phyloP scores from a whole-genome alignment of 2,888 invertebrate species.

The Carpatolechia fugitivella region DNA sequence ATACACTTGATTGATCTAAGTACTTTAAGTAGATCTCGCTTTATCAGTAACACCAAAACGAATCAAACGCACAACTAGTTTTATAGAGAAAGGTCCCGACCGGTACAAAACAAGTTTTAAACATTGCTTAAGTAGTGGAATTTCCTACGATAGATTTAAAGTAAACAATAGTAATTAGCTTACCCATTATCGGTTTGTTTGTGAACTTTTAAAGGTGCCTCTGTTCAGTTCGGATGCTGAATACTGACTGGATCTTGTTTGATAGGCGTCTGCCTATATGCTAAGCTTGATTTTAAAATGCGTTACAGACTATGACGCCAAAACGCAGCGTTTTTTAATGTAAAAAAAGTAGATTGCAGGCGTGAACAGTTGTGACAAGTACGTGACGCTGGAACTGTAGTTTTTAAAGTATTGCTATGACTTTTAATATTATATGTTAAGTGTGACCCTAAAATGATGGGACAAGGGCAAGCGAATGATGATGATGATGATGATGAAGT shows the following conservation, averaged over 20 bases:
- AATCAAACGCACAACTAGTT: neutral
- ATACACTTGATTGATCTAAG: no score
- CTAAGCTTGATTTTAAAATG: neutral
- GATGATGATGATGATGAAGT: no score
- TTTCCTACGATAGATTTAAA: neutral
- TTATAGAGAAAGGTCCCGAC: neutral
- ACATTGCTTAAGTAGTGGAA: neutral
- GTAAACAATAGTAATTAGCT: neutral
- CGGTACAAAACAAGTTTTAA: neutral
- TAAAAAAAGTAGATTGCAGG: no score
- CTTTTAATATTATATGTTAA: no score
- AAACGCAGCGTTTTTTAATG: neutral
- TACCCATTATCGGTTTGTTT: slow-evolving; percentile 3
- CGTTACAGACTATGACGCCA: neutral
- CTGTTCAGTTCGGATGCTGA: neutral
- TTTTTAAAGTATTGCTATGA: no score
- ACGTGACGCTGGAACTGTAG: no score
- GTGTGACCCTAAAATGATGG: no score
- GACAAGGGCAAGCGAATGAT: no score
- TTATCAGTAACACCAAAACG: neutral
- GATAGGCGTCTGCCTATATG: neutral
- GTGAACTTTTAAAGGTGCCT: neutral
- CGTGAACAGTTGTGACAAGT: no score
- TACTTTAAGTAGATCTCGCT: no score
- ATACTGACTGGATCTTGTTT: neutral